Evolutionary conservation across 2,113 vertebrate genomes (phyloP).

Genomic region (Equus quagga): DNA sequence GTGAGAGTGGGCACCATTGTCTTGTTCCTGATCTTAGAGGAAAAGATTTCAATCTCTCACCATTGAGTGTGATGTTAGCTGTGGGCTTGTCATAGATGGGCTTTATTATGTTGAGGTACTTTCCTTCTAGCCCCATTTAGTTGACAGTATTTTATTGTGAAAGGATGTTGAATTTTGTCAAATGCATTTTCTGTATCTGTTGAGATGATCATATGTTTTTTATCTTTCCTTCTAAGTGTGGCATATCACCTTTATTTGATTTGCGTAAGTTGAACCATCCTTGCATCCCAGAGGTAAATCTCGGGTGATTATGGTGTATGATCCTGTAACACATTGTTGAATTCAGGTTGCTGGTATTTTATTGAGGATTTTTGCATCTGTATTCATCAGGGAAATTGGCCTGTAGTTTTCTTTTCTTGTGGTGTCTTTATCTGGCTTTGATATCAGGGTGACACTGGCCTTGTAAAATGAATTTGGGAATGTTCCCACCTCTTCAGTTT

Average conservation of each 20-base stretch:
- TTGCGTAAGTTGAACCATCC: neutral
- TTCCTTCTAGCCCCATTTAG: neutral
- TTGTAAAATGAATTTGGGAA: neutral
- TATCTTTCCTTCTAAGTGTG: neutral
- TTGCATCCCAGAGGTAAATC: neutral
- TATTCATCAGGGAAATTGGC: neutral
- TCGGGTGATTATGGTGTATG: neutral
- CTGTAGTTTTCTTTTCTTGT: neutral
- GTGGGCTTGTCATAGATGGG: too few relatives aligned
- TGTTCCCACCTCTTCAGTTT: neutral
- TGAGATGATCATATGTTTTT: neutral
- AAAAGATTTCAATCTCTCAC: neutral
- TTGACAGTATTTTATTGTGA: neutral
- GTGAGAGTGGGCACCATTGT: neutral
- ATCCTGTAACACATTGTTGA: too few relatives aligned
- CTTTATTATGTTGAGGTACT: neutral
- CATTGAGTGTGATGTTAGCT: too few relatives aligned
- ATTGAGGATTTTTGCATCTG: neutral
- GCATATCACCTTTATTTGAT: neutral
- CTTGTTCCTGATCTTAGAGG: neutral
- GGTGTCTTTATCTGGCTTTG: neutral
- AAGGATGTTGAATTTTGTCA: neutral
- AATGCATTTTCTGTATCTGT: neutral
- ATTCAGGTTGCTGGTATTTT: too few relatives aligned
- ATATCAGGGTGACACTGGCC: neutral